Conservation (phyloP, 2,888 invertebrate genomes). For the Girardia tigrina region DNA sequence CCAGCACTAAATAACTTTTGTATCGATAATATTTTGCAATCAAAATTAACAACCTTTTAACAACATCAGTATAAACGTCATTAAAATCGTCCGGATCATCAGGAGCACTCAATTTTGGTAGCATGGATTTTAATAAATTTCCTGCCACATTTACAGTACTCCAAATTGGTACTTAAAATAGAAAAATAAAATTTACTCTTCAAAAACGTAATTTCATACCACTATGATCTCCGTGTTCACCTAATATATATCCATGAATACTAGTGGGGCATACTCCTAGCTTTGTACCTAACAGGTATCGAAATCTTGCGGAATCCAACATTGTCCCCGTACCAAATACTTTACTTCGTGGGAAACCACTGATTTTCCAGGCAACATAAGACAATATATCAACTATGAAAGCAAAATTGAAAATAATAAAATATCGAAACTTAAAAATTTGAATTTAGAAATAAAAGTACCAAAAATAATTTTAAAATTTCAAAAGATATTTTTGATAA, state of each 20-base stretch:
- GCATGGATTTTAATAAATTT: slow-evolving; percentile 65
- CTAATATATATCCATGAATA: slow-evolving; percentile 80
- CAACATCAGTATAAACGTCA: slow-evolving; percentile 66
- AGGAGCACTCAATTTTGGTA: slow-evolving; percentile 61
- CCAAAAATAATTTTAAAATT: too few species aligned
- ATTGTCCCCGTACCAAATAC: slow-evolving; percentile 84
- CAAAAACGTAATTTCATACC: slow-evolving; percentile 52
- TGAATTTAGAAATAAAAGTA: too few species aligned
- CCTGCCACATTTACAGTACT: slow-evolving; percentile 82
- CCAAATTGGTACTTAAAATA: slow-evolving; percentile 68
- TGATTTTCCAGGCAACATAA: slow-evolving; percentile 83
- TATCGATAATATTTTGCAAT: neutral
- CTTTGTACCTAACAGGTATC: slow-evolving; percentile 70
- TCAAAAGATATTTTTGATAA: too few species aligned
- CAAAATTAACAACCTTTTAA: slow-evolving; percentile 54
- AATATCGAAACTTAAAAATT: too few species aligned
- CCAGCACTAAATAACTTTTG: too few species aligned
- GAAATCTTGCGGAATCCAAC: slow-evolving; percentile 76
- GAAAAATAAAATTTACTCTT: neutral
- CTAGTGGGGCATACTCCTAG: slow-evolving; percentile 68
- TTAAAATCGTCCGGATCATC: slow-evolving; percentile 67
- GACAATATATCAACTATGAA: slow-evolving; percentile 68
- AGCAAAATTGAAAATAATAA: too few species aligned
- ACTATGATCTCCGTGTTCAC: slow-evolving; percentile 79
- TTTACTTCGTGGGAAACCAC: slow-evolving; percentile 70